Evolutionary conservation across 2,113 vertebrate species (phyloP).

Genomic region (Furnarius figulus): DNA sequence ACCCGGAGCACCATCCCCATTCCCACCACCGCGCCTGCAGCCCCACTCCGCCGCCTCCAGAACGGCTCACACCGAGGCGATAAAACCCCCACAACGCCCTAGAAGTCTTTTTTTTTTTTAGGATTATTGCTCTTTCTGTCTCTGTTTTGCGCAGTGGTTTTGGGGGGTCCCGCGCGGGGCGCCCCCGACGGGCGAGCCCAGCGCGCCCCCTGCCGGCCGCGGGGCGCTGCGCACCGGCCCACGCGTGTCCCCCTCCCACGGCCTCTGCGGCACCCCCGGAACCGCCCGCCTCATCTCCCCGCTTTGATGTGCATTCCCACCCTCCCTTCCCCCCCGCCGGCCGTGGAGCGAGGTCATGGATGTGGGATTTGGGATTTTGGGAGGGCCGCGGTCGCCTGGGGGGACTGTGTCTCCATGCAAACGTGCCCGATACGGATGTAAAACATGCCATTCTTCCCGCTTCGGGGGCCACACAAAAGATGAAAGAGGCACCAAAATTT

Average conservation of each 20-base stretch:
- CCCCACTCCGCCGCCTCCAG: neutral
- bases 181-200: neutral
- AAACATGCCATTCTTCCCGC: accelerated
- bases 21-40: too few species aligned
- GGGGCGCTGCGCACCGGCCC: neutral
- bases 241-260: too few species aligned
- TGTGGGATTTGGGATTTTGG: neutral
- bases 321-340: neutral
- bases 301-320: neutral
- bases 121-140: accelerated
- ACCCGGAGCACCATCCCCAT: neutral
- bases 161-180: neutral
- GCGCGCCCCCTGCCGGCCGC: slow-evolving; percentile 61
- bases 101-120: accelerated
- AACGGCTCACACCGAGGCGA: neutral
- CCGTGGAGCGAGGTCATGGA: neutral
- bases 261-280: neutral
- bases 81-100: neutral
- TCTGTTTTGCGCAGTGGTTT: neutral
- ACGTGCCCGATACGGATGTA: neutral
- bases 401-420: neutral
- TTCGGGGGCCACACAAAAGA: neutral
- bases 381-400: neutral
- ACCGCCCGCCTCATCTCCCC: neutral
- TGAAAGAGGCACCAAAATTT: neutral